phyloP scores from a whole-genome alignment of 2,113 vertebrate genomes.

The Poeciliopsis prolifica region DNA sequence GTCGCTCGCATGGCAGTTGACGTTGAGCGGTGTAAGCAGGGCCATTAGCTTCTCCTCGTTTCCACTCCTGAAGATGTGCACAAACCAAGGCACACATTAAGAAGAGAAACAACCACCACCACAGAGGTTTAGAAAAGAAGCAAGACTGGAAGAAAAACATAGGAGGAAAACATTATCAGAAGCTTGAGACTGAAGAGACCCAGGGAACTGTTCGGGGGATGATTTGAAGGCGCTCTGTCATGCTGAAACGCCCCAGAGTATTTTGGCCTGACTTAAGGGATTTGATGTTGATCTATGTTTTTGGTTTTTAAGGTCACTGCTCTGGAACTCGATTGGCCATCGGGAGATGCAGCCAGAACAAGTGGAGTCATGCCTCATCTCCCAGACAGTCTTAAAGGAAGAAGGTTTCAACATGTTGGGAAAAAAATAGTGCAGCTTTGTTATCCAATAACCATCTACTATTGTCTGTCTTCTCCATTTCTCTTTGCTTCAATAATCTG shows the following conservation, averaged over 20 bases:
- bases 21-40: constrained; percentile 96
- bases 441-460: constrained; percentile 16
- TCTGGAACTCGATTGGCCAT: constrained; percentile 38
- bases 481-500: neutral
- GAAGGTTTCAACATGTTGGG: constrained; percentile 38
- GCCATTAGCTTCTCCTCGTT: constrained; percentile 99
- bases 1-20: constrained; percentile 98
- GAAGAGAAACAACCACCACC: constrained; percentile 25
- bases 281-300: constrained; percentile 30
- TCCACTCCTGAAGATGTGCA: constrained; percentile 86
- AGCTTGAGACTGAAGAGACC: constrained; percentile 33
- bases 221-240: neutral
- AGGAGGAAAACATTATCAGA: constrained; percentile 49
- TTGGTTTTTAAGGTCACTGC: constrained; percentile 39
- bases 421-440: constrained; percentile 49
- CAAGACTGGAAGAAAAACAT: constrained; percentile 15
- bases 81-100: constrained; percentile 37
- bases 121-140: constrained; percentile 44
- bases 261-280: constrained; percentile 12
- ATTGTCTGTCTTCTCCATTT: neutral
- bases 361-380: constrained; percentile 28
- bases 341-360: constrained; percentile 44
- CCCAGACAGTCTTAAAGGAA: constrained; percentile 38
- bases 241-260: neutral
- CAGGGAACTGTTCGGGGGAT: neutral